Evolutionary conservation across 2,113 vertebrate genomes (phyloP).

Genomic region (Psophia crepitans): DNA sequence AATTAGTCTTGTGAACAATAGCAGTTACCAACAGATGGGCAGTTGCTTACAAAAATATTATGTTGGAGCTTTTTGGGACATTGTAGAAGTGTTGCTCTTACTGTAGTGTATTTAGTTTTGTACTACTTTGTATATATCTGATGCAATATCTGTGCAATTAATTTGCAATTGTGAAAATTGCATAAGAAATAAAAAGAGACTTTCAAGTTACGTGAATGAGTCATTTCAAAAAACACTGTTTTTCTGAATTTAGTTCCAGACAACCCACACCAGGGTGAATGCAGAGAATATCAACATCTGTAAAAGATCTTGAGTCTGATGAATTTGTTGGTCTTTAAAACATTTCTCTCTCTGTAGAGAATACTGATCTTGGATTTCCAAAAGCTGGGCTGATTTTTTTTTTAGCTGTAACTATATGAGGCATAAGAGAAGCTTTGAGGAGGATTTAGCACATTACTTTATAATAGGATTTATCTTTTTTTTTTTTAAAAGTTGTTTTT

Average conservation of each 20-base stretch:
- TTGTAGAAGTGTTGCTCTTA: not conserved
- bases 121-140: slow-evolving; percentile 18
- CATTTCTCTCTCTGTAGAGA: slow-evolving; percentile 37
- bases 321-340: slow-evolving; percentile 46
- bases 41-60: not conserved
- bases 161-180: slow-evolving; percentile 44
- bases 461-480: not conserved
- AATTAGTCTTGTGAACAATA: not conserved
- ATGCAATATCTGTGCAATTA: slow-evolving; percentile 31
- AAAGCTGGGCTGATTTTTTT: not conserved
- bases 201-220: slow-evolving; percentile 45
- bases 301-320: slow-evolving; percentile 41
- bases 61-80: not conserved
- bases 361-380: slow-evolving; percentile 33
- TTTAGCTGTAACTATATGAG: not conserved
- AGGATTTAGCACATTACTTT: not conserved
- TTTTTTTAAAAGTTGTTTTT: not conserved
- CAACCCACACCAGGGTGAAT: slow-evolving; percentile 40
- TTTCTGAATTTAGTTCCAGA: slow-evolving; percentile 49
- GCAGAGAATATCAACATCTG: slow-evolving; percentile 59
- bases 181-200: slow-evolving; percentile 21
- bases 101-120: not conserved
- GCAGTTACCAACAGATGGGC: not conserved
- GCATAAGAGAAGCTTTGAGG: not conserved
- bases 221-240: slow-evolving; percentile 40